Percentiles rank a stretch among this genome's conserved stretches.
These are phyloP conservation scores for Trigoniulus corallinus DNA, from an alignment of 1,140 invertebrate species.

Conservation along the genomic window DNA sequence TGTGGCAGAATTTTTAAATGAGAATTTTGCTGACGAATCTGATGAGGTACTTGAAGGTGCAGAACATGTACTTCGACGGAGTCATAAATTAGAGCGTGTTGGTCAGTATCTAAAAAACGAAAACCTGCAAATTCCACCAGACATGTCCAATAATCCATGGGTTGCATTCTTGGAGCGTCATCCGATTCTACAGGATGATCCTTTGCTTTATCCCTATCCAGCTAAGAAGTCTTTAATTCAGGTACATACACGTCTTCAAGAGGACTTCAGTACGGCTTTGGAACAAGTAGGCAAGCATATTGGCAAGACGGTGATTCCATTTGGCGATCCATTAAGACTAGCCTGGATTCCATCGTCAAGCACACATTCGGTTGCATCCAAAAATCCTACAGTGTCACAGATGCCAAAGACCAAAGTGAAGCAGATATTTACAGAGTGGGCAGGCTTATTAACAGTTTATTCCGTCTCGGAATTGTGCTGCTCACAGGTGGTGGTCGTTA, in stretches of 20 bases:
- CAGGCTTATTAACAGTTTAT: background rate
- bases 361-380: background rate
- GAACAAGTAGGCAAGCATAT: conserved; percentile 34
- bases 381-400: background rate
- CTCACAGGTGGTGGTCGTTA: conserved; percentile 8
- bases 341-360: too few species aligned
- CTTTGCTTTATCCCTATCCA: conserved; percentile 53
- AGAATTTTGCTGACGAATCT: conserved; percentile 48
- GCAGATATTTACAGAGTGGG: background rate
- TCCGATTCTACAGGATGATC: conserved; percentile 45
- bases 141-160: conserved; percentile 48
- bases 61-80: conserved; percentile 37
- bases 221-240: conserved; percentile 63
- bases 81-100: conserved; percentile 64
- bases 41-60: too few species aligned
- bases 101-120: conserved; percentile 68
- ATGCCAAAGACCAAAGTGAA: background rate
- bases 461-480: conserved; percentile 1
- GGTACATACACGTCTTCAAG: conserved; percentile 52
- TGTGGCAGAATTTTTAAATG: conserved; percentile 67
- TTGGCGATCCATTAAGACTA: too few species aligned
- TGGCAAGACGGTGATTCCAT: too few species aligned
- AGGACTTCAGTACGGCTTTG: conserved; percentile 49
- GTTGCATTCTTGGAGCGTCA: conserved; percentile 53
- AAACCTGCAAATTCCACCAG: conserved; percentile 42